Percentiles rank a stretch among this genome's conserved stretches.
These are phyloP conservation scores for Silvanus unidentatus DNA, from an alignment of 2,888 invertebrate genomes.

Conservation along the genomic window DNA sequence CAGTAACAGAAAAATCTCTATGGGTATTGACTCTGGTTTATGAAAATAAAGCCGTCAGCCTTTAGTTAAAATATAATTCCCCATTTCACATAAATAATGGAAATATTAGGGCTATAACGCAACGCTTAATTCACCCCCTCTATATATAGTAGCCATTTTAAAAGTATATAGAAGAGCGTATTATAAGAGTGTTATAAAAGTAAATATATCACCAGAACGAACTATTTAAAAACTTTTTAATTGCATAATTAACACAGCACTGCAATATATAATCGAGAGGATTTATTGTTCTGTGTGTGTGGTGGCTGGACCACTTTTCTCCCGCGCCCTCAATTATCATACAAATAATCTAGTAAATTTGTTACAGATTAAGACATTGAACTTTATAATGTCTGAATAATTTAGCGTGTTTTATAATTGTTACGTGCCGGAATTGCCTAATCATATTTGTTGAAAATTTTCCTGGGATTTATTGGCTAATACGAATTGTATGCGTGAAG, in stretches of 20 bases:
- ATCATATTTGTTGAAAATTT: constrained; percentile 10
- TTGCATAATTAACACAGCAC: constrained; percentile 25
- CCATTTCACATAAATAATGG: no score
- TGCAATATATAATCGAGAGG: constrained; percentile 19
- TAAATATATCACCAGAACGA: no score
- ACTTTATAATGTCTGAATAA: constrained; percentile 12
- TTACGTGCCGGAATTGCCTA: constrained; percentile 12
- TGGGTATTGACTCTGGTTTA: no score
- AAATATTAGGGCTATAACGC: no score
- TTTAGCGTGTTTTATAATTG: constrained; percentile 10
- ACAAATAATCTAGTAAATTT: constrained; percentile 16
- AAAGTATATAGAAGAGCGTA: constrained; percentile 16
- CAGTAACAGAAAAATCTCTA: neutral
- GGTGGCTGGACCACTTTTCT: no score
- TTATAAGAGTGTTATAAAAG: no score
- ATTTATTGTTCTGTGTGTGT: constrained; percentile 12
- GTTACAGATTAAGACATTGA: constrained; percentile 10
- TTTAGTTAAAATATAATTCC: no score
- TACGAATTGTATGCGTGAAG: no score
- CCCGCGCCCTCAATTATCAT: constrained; percentile 9
- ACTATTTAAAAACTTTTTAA: constrained; percentile 24
- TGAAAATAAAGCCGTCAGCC: no score
- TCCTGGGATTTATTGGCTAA: neutral
- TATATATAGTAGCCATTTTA: constrained; percentile 9
- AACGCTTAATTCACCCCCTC: no score